phyloP scores from a whole-genome alignment of 2,797 vertebrate species.

The Alcedo atthis region DNA sequence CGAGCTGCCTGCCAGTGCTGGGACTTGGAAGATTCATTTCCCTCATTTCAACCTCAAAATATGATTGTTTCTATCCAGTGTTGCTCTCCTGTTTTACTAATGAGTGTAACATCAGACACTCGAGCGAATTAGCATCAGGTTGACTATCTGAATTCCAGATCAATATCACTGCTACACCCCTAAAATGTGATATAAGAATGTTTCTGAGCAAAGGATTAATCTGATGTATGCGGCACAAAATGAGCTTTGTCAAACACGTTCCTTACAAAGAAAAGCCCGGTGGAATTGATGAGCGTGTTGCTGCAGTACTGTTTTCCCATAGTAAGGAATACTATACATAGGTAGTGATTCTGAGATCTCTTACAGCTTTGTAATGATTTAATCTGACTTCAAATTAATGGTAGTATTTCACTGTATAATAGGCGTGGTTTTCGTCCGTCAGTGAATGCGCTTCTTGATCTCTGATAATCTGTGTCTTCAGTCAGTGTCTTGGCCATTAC shows the following conservation, averaged over 20 bases:
- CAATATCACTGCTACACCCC: background rate
- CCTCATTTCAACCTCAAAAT: constrained; percentile 15
- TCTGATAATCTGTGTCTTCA: background rate
- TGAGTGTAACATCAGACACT: constrained; percentile 1
- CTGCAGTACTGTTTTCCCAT: background rate
- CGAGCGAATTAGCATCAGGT: background rate
- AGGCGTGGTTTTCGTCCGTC: background rate
- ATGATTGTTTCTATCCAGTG: constrained; percentile 20
- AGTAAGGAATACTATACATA: background rate
- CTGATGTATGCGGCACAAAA: background rate
- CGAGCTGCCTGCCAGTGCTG: background rate
- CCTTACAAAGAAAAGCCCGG: background rate
- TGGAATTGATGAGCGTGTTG: background rate
- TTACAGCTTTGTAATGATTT: background rate
- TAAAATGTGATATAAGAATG: background rate
- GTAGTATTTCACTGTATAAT: background rate
- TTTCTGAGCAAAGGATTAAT: background rate
- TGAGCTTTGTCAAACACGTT: background rate
- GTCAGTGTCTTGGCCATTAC: background rate
- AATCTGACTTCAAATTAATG: background rate
- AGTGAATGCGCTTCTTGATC: background rate
- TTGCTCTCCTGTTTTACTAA: constrained; percentile 39
- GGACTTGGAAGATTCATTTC: background rate
- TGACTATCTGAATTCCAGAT: constrained; percentile 15
- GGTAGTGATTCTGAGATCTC: background rate